Evolutionary conservation across 2,797 vertebrate species (phyloP).

Genomic region (Setipinna tenuifilis): DNA sequence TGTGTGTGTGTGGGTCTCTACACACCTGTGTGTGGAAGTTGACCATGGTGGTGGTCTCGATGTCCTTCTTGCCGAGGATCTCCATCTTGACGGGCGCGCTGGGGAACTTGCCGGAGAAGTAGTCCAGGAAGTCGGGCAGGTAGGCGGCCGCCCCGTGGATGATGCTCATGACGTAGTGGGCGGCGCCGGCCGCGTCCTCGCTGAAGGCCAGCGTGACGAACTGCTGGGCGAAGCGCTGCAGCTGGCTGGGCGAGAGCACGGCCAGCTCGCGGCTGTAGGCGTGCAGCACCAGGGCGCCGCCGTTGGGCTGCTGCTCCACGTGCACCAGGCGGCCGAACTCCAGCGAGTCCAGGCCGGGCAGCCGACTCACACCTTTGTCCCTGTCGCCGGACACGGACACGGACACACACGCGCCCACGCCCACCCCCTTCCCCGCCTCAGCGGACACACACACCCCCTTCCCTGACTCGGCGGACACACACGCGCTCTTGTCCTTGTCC

Average conservation of each 20-base stretch:
- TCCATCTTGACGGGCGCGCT: slow-evolving; percentile 98
- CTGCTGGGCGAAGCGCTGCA: slow-evolving; percentile 88
- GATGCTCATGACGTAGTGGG: slow-evolving; percentile 96
- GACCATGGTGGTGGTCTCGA: slow-evolving; percentile 97
- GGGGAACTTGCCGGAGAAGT: slow-evolving; percentile 96
- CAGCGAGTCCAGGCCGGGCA: slow-evolving; percentile 83
- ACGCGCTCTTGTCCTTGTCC: slow-evolving; percentile 69
- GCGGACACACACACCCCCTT: too few species aligned
- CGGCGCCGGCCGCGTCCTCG: slow-evolving; percentile 86
- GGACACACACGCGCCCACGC: slow-evolving; percentile 26
- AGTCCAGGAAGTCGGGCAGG: slow-evolving; percentile 97
- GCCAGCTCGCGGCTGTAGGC: slow-evolving; percentile 91
- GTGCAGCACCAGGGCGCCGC: slow-evolving; percentile 92
- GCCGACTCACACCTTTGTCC: slow-evolving; percentile 41
- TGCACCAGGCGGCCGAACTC: slow-evolving; percentile 92
- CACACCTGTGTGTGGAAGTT: slow-evolving; percentile 98
- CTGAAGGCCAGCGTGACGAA: slow-evolving; percentile 91
- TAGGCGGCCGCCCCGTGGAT: slow-evolving; percentile 94
- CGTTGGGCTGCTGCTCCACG: slow-evolving; percentile 95
- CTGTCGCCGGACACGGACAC: background rate
- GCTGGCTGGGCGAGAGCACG: slow-evolving; percentile 82
- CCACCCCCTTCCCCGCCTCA: slow-evolving; percentile 46
- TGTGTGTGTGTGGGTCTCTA: background rate
- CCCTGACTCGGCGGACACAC: background rate
- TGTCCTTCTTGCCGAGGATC: slow-evolving; percentile 98